A percentile compares a stretch with the other conserved stretches of the same genome.
Conservation (phyloP, 2,888 invertebrate genomes). For the Diploptera punctata region DNA sequence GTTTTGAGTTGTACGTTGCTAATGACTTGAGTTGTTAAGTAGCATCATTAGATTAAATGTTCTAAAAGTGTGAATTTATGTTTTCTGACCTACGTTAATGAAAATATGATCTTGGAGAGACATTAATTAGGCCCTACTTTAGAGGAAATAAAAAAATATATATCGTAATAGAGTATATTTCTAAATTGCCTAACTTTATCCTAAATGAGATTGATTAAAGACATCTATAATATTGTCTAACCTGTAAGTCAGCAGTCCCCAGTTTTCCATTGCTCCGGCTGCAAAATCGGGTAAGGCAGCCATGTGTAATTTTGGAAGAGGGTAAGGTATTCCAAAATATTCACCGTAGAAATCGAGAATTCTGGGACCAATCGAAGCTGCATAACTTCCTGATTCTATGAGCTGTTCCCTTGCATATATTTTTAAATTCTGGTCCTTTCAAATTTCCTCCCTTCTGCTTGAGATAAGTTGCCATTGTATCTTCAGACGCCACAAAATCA, state of each 20-base stretch:
- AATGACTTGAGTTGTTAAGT: too few species aligned
- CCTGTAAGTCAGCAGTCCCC: conserved; percentile 81
- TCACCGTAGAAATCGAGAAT: conserved; percentile 48
- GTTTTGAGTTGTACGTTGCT: too few species aligned
- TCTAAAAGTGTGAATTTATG: too few species aligned
- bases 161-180: too few species aligned
- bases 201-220: too few species aligned
- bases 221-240: conserved; percentile 48
- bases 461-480: neutral
- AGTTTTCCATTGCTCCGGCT: conserved; percentile 68
- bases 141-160: too few species aligned
- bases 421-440: conserved; percentile 28
- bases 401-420: conserved; percentile 18
- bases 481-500: conserved; percentile 15
- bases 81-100: too few species aligned
- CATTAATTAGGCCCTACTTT: too few species aligned
- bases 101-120: too few species aligned
- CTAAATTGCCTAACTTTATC: too few species aligned
- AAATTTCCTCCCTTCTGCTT: neutral
- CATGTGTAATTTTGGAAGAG: conserved; percentile 57
- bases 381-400: conserved; percentile 49
- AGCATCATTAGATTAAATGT: too few species aligned
- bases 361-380: conserved; percentile 54
- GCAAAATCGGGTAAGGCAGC: conserved; percentile 49
- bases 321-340: conserved; percentile 56